phyloP scores from a whole-genome alignment of 2,888 invertebrate genomes.

The Kryphioiulus occultus region DNA sequence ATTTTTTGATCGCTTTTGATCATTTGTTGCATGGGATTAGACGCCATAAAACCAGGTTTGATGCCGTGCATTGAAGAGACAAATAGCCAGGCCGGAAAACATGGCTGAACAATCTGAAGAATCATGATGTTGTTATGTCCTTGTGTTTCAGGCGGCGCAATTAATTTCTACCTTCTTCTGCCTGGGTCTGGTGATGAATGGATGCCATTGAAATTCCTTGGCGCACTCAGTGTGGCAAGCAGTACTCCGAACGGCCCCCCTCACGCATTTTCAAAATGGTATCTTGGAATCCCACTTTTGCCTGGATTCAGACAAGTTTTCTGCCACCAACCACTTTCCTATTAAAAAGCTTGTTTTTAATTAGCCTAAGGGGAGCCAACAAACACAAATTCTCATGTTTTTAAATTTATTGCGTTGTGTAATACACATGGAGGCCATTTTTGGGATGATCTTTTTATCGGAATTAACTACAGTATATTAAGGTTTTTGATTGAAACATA shows the following conservation, averaged over 20 bases:
- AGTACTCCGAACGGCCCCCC: constrained; percentile 35
- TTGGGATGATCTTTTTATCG: constrained; percentile 16
- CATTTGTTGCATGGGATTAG: background rate
- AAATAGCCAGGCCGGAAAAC: constrained; percentile 27
- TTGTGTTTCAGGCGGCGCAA: constrained; percentile 43
- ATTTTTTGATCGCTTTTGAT: background rate
- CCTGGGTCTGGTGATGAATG: constrained; percentile 43
- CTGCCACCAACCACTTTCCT: constrained; percentile 42
- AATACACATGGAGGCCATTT: constrained; percentile 20
- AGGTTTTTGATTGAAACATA: background rate
- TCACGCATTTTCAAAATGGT: constrained; percentile 13
- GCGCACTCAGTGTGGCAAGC: constrained; percentile 43
- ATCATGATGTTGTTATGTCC: constrained; percentile 41
- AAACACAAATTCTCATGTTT: constrained; percentile 13
- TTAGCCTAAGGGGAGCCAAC: constrained; percentile 38
- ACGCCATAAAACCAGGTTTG: background rate
- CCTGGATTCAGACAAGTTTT: constrained; percentile 41
- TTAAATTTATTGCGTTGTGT: constrained; percentile 33
- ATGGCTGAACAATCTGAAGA: constrained; percentile 29
- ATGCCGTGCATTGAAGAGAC: background rate
- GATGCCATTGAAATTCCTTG: constrained; percentile 45
- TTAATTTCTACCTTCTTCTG: constrained; percentile 45
- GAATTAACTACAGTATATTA: background rate
- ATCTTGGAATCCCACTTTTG: constrained; percentile 43
- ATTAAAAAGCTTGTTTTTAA: constrained; percentile 46